Percentiles rank a stretch among this genome's conserved stretches.
These are phyloP conservation scores for Tenthredo mesomela DNA, from an alignment of 2,888 invertebrate genomes.

Conservation along the genomic window DNA sequence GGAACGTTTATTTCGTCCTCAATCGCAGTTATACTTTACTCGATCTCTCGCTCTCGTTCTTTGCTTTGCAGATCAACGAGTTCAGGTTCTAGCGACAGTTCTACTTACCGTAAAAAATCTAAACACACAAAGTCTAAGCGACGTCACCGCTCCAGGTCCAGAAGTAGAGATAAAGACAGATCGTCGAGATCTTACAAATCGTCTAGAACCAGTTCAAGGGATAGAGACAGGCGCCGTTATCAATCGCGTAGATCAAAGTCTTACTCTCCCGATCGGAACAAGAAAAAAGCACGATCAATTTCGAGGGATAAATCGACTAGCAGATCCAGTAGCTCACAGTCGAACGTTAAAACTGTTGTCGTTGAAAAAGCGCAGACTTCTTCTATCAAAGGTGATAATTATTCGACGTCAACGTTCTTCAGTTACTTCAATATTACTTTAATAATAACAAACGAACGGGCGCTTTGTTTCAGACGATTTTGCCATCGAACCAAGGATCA, in stretches of 20 bases:
- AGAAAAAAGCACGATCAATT: conserved; percentile 67
- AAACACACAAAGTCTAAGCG: conserved; percentile 71
- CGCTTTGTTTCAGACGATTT: conserved; percentile 69
- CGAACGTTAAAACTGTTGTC: conserved; percentile 65
- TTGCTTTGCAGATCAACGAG: conserved; percentile 70
- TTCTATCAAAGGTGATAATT: conserved; percentile 65
- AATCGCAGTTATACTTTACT: background rate
- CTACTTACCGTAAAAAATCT: conserved; percentile 68
- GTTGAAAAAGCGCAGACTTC: conserved; percentile 63
- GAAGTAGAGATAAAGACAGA: conserved; percentile 69
- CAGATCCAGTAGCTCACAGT: conserved; percentile 72
- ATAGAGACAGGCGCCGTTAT: conserved; percentile 69
- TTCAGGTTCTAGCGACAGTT: conserved; percentile 71
- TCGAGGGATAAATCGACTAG: conserved; percentile 74
- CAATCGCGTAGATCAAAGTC: conserved; percentile 69
- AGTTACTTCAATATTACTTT: background rate
- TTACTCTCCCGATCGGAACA: conserved; percentile 67
- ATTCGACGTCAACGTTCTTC: background rate
- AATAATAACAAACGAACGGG: background rate
- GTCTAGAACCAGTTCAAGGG: conserved; percentile 69
- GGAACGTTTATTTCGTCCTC: background rate
- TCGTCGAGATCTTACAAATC: conserved; percentile 69
- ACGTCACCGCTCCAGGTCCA: conserved; percentile 70
- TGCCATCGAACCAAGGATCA: conserved; percentile 71
- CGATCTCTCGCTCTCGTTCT: background rate